Percentiles rank a stretch among this genome's conserved stretches.
phyloP scores from a whole-genome alignment of 2,113 vertebrate species.

The Rhinopomastus cyanomelas region DNA sequence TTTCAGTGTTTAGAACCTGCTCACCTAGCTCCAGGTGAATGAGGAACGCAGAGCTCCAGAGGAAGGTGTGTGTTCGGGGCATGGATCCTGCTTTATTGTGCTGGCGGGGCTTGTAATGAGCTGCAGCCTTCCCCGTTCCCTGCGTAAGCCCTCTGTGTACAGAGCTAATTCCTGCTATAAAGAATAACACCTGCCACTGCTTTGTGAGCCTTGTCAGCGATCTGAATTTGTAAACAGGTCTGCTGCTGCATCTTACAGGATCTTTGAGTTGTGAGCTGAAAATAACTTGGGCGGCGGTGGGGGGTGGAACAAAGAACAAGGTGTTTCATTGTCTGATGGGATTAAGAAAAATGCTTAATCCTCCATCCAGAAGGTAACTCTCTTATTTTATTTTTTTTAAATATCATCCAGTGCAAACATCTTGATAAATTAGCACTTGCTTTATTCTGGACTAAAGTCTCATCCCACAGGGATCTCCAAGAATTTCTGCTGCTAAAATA shows the following conservation, averaged over 20 bases:
- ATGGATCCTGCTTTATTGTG: constrained; percentile 5
- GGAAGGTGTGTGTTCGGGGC: neutral
- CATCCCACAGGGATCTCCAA: constrained; percentile 48
- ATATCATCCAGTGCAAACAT: neutral
- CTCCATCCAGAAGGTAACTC: neutral
- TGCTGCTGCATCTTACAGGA: neutral
- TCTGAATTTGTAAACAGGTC: neutral
- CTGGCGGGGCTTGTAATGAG: neutral
- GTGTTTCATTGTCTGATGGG: neutral
- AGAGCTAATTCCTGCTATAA: neutral
- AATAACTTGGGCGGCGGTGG: neutral
- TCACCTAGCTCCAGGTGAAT: constrained; percentile 9
- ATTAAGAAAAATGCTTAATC: neutral
- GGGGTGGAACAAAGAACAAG: neutral
- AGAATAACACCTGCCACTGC: constrained; percentile 30
- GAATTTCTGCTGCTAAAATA: constrained; percentile 46
- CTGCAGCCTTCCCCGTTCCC: neutral
- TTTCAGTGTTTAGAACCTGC: neutral
- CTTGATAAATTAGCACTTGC: constrained; percentile 31
- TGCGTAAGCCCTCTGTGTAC: neutral
- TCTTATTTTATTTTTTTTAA: neutral
- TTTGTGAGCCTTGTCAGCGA: neutral
- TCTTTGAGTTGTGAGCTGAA: neutral
- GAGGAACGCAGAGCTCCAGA: neutral
- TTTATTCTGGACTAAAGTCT: constrained; percentile 55